Evolutionary conservation across 2,797 vertebrate species (phyloP), one percentile per base, ranked within the genome.

Genomic region (Anolis apletophallus): DNA sequence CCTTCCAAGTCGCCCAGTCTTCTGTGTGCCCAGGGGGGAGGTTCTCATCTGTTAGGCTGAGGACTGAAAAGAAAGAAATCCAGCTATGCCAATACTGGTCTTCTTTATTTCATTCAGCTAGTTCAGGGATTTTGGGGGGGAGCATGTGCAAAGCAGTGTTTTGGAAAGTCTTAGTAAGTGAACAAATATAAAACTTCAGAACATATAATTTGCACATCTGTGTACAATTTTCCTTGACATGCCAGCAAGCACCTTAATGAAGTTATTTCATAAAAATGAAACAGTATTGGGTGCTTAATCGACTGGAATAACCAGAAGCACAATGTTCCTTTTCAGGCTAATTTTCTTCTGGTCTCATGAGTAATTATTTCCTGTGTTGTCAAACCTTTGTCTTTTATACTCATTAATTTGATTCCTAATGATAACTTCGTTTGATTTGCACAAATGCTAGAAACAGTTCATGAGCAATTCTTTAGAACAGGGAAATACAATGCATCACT

Each of bases 241-340:
- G 55, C 81, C 86, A 87, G 26, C 68, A 87, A 79, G 57, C 81
- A 83, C 54, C 68, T 72, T 80, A 67, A 72, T 80, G 76, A 79
- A 68, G 3, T 67, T 73, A 36, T 79, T 55, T 80, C 72, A 79
- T 2, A 6, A 85, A 68, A 59, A 36, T 80, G 68, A 80, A 79
- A 85, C 55, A 87, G 67, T 73, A 40, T 73, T 77, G 46, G 55
- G 78, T 72, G 83, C n/a, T 87, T 71, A 83, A 83, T 87, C 80
- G 78, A 78, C 80, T 77, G 80, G 81, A 87, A 87, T 87, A 87
- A 87, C 54, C 78, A 68, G 46, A 87, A 54, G 55, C 57, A 83
- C 81, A 83, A 72, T 83, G 68, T 87, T 87, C 55, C 76, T 87
- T 87, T 87, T 81, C 78, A 79, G 69, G 57, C 68, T 83, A 79